Evolutionary conservation across 2,888 invertebrate genomes (phyloP), one percentile per base, ranked within the genome.

Genomic region (Pteria penguin): DNA sequence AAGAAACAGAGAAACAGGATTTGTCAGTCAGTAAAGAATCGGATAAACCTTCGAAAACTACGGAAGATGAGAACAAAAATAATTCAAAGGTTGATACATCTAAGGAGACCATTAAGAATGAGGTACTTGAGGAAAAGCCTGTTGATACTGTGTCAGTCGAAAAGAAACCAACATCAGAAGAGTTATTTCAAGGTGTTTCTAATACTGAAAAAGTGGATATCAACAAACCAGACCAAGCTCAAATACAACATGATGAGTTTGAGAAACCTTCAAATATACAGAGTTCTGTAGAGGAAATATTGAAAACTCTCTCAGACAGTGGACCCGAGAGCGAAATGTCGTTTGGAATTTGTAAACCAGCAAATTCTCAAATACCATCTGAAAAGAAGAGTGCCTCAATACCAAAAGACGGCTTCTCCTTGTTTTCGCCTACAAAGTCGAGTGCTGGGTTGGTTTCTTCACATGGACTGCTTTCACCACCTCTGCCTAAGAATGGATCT

Each of bases 171-270:
- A 55, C 31, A 24, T 18, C 24, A n/a, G 68, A 68, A 2, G 26
- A 31, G 27, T 22, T 33, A 8, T 32, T 55, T 14, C 55, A 55
- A 0, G 55, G 57, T 32, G 68, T 55, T 26, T 24, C 31, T 1
- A 33, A 68, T 4, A 68, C 68, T 4, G 68, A 68, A 18, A 58
- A 55, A 22, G 68, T 55, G 18, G 8, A 11, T 14, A 18, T 11
- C 4, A 29, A n/a, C 11, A 45, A 45, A 18, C 8, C 8, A 45
- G 45, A 45, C 8, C n/a, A n/a, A n/a, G n/a, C n/a, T n/a, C n/a
- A n/a, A n/a, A n/a, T n/a, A n/a, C n/a, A n/a, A n/a, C n/a, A n/a
- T n/a, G n/a, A n/a, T n/a, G n/a, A n/a, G n/a, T n/a, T n/a, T n/a
- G n/a, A n/a, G n/a, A n/a, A n/a, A n/a, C n/a, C n/a, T n/a, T n/a